Evolutionary conservation across 2,113 vertebrate genomes (phyloP).

Genomic region (Raja brachyura): DNA sequence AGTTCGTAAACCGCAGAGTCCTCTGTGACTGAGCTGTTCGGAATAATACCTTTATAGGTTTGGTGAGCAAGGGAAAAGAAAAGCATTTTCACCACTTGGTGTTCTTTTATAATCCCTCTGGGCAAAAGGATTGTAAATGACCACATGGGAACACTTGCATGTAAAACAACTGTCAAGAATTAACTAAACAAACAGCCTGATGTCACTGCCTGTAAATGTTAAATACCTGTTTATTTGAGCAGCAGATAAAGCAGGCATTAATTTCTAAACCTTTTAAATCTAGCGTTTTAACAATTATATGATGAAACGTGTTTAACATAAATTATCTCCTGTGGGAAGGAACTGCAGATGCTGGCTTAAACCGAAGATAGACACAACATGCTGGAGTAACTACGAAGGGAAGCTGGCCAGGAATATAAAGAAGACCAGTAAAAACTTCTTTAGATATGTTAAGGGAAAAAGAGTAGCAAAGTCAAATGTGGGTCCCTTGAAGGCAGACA

Average conservation of each 20-base stretch:
- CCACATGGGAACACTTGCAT: not conserved
- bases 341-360: no score
- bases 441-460: no score
- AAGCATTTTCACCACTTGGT: not conserved
- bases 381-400: no score
- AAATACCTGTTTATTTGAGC: not conserved
- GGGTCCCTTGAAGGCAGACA: no score
- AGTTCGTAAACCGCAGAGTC: no score
- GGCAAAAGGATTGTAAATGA: not conserved
- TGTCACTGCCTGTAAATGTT: constrained; percentile 6
- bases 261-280: not conserved
- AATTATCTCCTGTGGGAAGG: not conserved
- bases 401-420: no score
- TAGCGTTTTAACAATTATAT: not conserved
- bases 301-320: not conserved
- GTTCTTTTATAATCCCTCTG: not conserved
- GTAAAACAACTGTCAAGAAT: constrained; percentile 6
- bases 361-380: no score
- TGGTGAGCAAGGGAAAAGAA: not conserved
- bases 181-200: not conserved
- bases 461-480: no score
- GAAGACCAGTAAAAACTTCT: no score
- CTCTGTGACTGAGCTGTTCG: no score
- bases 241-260: not conserved
- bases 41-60: not conserved